Conservation (phyloP, 2,888 invertebrate genomes). For the Corythucha ciliata region DNA sequence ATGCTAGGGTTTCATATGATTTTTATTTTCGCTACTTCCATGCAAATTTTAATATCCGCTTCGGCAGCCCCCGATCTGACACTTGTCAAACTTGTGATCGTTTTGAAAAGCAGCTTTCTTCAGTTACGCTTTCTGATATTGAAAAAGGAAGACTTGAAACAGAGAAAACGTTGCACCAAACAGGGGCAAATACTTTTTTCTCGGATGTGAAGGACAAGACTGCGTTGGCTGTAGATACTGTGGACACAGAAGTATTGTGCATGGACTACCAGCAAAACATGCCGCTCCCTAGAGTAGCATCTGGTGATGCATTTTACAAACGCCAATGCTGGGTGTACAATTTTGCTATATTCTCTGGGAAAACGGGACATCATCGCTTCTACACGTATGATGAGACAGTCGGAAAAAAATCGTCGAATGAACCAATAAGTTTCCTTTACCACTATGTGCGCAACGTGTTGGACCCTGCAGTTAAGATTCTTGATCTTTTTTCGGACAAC, state of each 20-base stretch:
- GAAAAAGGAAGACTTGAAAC: constrained; percentile 16
- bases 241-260: constrained; percentile 11
- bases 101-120: constrained; percentile 20
- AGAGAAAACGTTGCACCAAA: constrained; percentile 15
- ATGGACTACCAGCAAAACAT: constrained; percentile 17
- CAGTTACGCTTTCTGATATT: constrained; percentile 14
- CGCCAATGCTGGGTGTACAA: constrained; percentile 24
- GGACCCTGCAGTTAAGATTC: constrained; percentile 2
- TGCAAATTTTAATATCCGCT: constrained; percentile 20
- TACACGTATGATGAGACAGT: constrained; percentile 19
- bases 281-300: constrained; percentile 11
- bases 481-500: constrained; percentile 15
- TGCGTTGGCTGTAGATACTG: constrained; percentile 8
- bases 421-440: constrained; percentile 11
- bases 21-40: constrained; percentile 23
- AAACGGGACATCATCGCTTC: constrained; percentile 23
- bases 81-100: constrained; percentile 22
- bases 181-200: constrained; percentile 12
- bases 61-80: constrained; percentile 21
- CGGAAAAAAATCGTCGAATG: constrained; percentile 18
- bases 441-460: constrained; percentile 11
- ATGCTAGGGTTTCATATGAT: constrained; percentile 19
- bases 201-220: constrained; percentile 14
- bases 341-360: constrained; percentile 29
- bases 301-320: constrained; percentile 17